Evolutionary conservation across 1,140 invertebrate species (phyloP).

Genomic region (Hirudo medicinalis): DNA sequence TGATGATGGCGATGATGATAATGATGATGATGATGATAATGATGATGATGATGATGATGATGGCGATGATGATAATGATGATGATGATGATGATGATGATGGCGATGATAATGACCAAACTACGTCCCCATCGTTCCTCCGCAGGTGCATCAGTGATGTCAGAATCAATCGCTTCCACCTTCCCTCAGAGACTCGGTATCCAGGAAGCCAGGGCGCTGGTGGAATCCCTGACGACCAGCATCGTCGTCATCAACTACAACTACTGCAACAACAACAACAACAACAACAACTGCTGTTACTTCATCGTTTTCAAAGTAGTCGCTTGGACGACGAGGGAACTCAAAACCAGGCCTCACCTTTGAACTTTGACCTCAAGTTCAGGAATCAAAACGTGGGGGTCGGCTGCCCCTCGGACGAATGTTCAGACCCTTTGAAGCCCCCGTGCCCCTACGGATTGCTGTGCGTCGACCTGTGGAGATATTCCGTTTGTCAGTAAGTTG

Average conservation of each 20-base stretch:
- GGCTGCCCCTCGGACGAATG: slow-evolving; percentile 10
- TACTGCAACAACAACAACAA: neutral
- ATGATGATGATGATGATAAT: too few species aligned
- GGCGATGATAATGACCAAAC: neutral
- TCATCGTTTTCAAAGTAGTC: too few species aligned
- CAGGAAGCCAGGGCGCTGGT: neutral
- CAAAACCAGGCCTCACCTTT: neutral
- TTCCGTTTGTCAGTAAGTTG: slow-evolving; percentile 80
- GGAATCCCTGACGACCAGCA: neutral
- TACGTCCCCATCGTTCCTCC: neutral
- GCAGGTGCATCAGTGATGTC: slow-evolving; percentile 5
- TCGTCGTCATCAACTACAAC: neutral
- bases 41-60: neutral
- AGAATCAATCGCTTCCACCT: neutral
- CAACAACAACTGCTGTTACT: neutral
- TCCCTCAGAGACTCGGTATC: neutral
- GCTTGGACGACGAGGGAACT: too few species aligned
- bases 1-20: too few species aligned
- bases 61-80: too few species aligned
- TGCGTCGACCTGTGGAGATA: slow-evolving; percentile 86
- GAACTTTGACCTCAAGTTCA: neutral
- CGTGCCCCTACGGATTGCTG: slow-evolving; percentile 49
- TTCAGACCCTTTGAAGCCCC: neutral
- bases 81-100: too few species aligned
- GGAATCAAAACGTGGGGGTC: slow-evolving; percentile 7